A percentile compares a stretch with the other conserved stretches of the same genome.
Conservation (phyloP, 2,888 invertebrate genomes). For the Platycheirus albimanus region DNA sequence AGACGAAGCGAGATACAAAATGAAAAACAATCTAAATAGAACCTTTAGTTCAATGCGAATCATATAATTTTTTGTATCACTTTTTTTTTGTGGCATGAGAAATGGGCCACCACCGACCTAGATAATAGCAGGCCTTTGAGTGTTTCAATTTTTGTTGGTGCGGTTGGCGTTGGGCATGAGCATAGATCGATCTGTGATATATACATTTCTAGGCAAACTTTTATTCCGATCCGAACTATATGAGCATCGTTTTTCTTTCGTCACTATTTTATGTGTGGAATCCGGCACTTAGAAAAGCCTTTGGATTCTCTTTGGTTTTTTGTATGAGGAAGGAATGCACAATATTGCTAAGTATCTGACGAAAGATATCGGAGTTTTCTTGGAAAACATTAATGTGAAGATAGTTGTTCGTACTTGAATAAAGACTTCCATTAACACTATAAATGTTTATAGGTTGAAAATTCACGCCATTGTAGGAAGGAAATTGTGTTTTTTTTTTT, state of each 20-base stretch:
- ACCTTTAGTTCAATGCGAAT: conserved; percentile 69
- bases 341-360: conserved; percentile 57
- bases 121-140: conserved; percentile 36
- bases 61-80: conserved; percentile 56
- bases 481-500: too few species aligned
- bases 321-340: not conserved
- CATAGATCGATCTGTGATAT: conserved; percentile 43
- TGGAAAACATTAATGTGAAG: conserved; percentile 5
- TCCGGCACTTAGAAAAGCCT: conserved; percentile 56
- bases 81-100: conserved; percentile 56
- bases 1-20: conserved; percentile 38
- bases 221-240: conserved; percentile 47
- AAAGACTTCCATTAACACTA: conserved; percentile 33
- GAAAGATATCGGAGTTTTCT: conserved; percentile 52
- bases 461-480: too few species aligned
- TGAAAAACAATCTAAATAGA: conserved; percentile 47
- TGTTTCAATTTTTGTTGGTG: not conserved
- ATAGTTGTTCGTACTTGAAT: conserved; percentile 37
- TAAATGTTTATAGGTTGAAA: conserved; percentile 1
- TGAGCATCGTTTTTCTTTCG: conserved; percentile 67
- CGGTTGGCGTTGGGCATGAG: conserved; percentile 27
- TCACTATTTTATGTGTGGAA: conserved; percentile 61
- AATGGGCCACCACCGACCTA: conserved; percentile 70
- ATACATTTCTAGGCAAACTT: conserved; percentile 44
- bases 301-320: conserved; percentile 19